phyloP scores from a whole-genome alignment of 2,888 invertebrate genomes.

The Rhingia rostrata region DNA sequence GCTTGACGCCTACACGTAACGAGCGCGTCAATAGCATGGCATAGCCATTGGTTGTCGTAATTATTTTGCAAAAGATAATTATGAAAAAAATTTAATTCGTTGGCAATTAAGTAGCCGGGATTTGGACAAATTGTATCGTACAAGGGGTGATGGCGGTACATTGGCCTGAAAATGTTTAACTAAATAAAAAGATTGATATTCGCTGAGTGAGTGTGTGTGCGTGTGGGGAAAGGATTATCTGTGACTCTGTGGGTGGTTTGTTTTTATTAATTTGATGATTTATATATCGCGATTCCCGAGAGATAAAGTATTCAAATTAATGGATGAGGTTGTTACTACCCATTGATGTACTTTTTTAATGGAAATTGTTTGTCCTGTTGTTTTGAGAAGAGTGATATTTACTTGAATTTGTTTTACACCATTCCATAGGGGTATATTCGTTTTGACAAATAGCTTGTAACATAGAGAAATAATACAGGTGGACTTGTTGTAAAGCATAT shows the following conservation, averaged over 20 bases:
- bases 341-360: not conserved
- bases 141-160: conserved; percentile 34
- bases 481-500: too few species aligned
- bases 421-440: too few species aligned
- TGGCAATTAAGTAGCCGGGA: conserved; percentile 49
- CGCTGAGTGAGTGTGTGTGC: not conserved
- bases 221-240: conserved; percentile 22
- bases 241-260: conserved; percentile 24
- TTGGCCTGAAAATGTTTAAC: conserved; percentile 39
- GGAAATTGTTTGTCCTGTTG: not conserved
- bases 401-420: too few species aligned
- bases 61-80: conserved; percentile 42
- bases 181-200: not conserved
- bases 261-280: conserved; percentile 16
- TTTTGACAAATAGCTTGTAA: too few species aligned
- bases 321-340: conserved; percentile 26
- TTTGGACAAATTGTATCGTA: conserved; percentile 20
- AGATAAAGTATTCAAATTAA: not conserved
- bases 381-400: not conserved
- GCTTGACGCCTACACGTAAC: conserved; percentile 45
- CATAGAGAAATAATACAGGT: too few species aligned
- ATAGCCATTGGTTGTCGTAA: conserved; percentile 31
- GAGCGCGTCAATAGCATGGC: conserved; percentile 56
- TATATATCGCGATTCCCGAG: conserved; percentile 2
- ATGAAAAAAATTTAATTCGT: conserved; percentile 41